A percentile compares a stretch with the other conserved stretches of the same genome.
These are phyloP conservation scores for Neoaliturus tenellus DNA, from an alignment of 2,888 invertebrate species.

Conservation along the genomic window DNA sequence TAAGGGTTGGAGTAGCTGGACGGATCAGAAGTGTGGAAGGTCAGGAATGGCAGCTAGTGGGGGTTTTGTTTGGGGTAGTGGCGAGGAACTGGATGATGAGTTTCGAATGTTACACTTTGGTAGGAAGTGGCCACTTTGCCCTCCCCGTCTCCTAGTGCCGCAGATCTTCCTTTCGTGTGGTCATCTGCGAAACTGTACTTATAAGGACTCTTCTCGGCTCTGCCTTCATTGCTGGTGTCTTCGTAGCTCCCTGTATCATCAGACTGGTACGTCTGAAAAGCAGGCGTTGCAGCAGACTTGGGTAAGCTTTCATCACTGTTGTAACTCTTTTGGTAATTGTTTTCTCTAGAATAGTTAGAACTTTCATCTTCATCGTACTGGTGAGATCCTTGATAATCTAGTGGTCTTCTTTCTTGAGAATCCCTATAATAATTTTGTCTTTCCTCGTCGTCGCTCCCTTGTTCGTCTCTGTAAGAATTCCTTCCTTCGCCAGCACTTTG, in stretches of 20 bases:
- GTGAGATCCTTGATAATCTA: background rate
- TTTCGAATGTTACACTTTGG: constrained; percentile 40
- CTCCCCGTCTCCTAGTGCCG: background rate
- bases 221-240: background rate
- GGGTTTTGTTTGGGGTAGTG: background rate
- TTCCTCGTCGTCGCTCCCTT: background rate
- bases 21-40: background rate
- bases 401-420: background rate
- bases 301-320: constrained; percentile 1
- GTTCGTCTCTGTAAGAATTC: background rate
- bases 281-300: background rate
- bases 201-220: background rate
- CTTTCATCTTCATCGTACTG: background rate
- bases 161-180: background rate
- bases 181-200: constrained; percentile 3
- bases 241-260: constrained; percentile 6
- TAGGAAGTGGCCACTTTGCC: constrained; percentile 32
- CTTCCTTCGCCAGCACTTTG: background rate
- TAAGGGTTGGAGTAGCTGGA: background rate
- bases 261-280: background rate
- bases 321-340: background rate
- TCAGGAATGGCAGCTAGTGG: constrained; percentile 10
- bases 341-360: background rate
- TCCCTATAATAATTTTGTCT: background rate
- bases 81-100: background rate